Conservation (phyloP, 2,797 vertebrate genomes). For the Pteropus rufus region DNA sequence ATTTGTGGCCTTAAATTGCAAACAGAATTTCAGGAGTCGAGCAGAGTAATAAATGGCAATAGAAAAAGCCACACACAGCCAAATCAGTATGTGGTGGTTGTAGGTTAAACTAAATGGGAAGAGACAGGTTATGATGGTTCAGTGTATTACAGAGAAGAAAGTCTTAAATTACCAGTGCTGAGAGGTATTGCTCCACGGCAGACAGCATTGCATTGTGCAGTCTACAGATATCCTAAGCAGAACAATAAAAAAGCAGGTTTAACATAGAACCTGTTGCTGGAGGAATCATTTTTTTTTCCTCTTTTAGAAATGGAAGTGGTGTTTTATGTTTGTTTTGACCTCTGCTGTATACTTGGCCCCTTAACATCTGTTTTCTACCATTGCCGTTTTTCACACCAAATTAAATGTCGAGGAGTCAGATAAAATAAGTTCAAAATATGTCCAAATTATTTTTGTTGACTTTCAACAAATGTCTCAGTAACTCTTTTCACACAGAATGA, state of each 20-base stretch:
- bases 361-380: slow-evolving; percentile 87
- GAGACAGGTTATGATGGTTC: slow-evolving; percentile 93
- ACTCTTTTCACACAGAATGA: slow-evolving; percentile 74
- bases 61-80: slow-evolving; percentile 90
- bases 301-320: slow-evolving; percentile 78
- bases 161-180: slow-evolving; percentile 91
- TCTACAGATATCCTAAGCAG: slow-evolving; percentile 84
- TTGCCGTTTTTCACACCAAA: slow-evolving; percentile 88
- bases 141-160: slow-evolving; percentile 90
- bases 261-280: slow-evolving; percentile 86
- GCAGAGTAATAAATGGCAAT: slow-evolving; percentile 93
- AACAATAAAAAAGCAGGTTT: slow-evolving; percentile 87
- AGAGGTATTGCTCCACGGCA: slow-evolving; percentile 85
- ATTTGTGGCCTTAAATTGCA: slow-evolving; percentile 99
- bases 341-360: slow-evolving; percentile 83
- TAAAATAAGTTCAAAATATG: slow-evolving; percentile 85
- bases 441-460: slow-evolving; percentile 84
- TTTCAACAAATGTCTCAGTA: slow-evolving; percentile 80
- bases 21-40: slow-evolving; percentile 98
- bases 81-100: slow-evolving; percentile 89
- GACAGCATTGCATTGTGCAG: slow-evolving; percentile 86
- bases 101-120: slow-evolving; percentile 93
- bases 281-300: slow-evolving; percentile 69
- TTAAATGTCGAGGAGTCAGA: slow-evolving; percentile 85
- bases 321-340: slow-evolving; percentile 86